phyloP scores from a whole-genome alignment of 2,888 invertebrate species.

The Meta bourneti region DNA sequence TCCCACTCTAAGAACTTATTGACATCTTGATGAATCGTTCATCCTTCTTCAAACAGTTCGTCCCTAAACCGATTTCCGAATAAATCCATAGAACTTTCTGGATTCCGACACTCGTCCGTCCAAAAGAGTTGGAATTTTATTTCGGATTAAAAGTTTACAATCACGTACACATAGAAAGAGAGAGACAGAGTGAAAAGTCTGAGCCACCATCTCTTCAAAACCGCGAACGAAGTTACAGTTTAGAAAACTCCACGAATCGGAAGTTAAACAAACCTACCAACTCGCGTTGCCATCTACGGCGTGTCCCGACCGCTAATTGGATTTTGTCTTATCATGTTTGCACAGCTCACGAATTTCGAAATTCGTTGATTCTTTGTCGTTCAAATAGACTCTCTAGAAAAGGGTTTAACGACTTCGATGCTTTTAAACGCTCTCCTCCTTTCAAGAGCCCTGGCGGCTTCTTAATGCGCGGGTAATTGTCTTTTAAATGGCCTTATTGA shows the following conservation, averaged over 20 bases:
- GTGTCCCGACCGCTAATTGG: slow-evolving; percentile 32
- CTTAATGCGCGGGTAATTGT: slow-evolving; percentile 57
- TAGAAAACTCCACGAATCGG: slow-evolving; percentile 9
- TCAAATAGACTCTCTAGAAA: slow-evolving; percentile 11
- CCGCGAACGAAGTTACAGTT: neutral
- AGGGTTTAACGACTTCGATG: slow-evolving; percentile 37
- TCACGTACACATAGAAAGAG: no score
- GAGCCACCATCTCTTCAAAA: neutral
- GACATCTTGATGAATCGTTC: no score
- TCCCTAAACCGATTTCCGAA: no score
- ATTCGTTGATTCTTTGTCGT: slow-evolving; percentile 1
- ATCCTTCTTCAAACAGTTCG: no score
- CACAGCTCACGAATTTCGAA: slow-evolving; percentile 15
- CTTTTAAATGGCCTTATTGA: slow-evolving; percentile 53
- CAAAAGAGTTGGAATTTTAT: no score
- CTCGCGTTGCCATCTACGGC: neutral
- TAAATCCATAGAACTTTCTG: no score
- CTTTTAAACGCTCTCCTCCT: slow-evolving; percentile 8
- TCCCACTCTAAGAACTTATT: no score
- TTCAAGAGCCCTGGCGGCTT: slow-evolving; percentile 24
- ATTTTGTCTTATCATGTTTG: slow-evolving; percentile 60
- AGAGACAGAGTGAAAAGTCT: no score
- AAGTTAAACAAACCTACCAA: slow-evolving; percentile 35
- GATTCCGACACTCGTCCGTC: no score
- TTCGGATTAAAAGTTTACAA: no score